phyloP scores from a whole-genome alignment of 2,113 vertebrate species.

The Raja brachyura region DNA sequence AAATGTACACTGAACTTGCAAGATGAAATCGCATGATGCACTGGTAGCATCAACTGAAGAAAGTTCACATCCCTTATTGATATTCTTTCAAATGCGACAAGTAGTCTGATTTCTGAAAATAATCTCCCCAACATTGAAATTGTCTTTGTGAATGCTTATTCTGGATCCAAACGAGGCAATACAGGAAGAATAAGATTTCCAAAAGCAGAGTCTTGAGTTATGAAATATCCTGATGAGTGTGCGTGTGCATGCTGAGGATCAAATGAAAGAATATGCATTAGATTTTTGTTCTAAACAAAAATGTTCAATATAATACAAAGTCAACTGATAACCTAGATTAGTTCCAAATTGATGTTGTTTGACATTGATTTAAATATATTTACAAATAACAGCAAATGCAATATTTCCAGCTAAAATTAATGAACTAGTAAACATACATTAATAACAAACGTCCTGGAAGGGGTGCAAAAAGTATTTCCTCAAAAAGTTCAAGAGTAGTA shows the following conservation, averaged over 20 bases:
- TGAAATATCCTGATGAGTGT: conserved; percentile 94
- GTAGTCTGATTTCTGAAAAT: not conserved
- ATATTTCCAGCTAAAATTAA: not conserved
- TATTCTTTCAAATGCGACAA: not conserved
- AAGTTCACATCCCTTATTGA: not conserved
- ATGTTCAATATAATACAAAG: not conserved
- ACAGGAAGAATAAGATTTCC: conserved; percentile 97
- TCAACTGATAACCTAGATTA: not conserved
- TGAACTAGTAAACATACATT: not conserved
- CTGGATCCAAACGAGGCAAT: conserved; percentile 79
- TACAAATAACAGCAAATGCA: not conserved
- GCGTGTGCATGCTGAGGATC: conserved; percentile 79
- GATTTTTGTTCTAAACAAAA: not conserved
- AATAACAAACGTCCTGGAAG: too few relatives aligned
- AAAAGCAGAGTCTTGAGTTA: conserved; percentile 95
- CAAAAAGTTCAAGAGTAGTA: too few relatives aligned
- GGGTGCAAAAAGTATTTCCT: too few relatives aligned
- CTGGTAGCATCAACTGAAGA: not conserved
- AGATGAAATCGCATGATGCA: not conserved
- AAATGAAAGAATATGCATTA: conserved; percentile 39
- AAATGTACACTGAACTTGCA: not conserved
- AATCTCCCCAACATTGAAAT: not conserved
- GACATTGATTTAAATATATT: not conserved
- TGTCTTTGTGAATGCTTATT: conserved; percentile 52
- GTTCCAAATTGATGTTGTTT: not conserved